Conservation (phyloP, 2,888 invertebrate species). For the Ariolimax columbianus region DNA sequence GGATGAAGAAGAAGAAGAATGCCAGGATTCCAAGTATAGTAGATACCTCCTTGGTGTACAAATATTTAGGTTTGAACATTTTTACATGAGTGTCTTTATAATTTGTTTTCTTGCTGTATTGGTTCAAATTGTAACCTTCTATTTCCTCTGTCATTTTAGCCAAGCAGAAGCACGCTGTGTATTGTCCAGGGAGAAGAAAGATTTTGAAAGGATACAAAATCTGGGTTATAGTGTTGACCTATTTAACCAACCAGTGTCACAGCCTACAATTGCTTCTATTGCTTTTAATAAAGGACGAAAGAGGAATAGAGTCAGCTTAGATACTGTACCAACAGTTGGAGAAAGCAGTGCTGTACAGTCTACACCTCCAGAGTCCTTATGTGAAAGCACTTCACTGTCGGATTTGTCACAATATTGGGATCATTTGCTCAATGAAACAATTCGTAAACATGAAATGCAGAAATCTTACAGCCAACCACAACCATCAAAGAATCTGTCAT, state of each 20-base stretch:
- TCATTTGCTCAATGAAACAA: not conserved
- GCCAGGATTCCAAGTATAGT: too few species aligned
- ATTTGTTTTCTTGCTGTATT: too few species aligned
- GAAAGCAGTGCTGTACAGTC: not conserved
- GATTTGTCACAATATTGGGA: not conserved
- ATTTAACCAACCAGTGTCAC: not conserved
- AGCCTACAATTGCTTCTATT: constrained; percentile 7
- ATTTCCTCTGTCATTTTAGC: not conserved
- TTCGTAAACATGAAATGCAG: not conserved
- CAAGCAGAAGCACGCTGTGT: constrained; percentile 35
- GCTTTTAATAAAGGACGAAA: not conserved
- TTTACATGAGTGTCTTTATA: too few species aligned
- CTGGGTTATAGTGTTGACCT: constrained; percentile 2
- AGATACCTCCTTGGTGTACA: too few species aligned
- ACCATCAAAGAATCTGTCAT: not conserved
- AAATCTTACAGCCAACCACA: not conserved
- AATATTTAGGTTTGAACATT: too few species aligned
- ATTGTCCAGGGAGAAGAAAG: constrained; percentile 34
- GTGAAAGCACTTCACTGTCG: not conserved
- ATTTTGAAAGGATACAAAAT: constrained; percentile 15
- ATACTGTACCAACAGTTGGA: not conserved
- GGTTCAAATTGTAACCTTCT: not conserved
- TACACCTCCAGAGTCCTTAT: not conserved
- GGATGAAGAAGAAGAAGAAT: too few species aligned
- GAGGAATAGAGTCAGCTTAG: not conserved